phyloP scores from a whole-genome alignment of 2,888 invertebrate genomes.

The Leptopilina myrica region DNA sequence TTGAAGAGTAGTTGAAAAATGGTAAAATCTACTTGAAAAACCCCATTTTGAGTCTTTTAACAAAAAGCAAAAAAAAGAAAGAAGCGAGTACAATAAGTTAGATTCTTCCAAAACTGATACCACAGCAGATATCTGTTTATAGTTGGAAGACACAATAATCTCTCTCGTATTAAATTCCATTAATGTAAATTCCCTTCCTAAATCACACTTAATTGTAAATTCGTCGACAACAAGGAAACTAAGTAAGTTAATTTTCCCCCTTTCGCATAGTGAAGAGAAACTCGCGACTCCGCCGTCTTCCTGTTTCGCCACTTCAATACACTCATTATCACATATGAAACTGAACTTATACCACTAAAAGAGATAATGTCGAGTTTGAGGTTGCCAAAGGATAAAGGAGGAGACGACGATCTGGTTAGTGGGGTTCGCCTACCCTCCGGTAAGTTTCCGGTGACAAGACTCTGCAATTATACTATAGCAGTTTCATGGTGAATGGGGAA shows the following conservation, averaged over 20 bases:
- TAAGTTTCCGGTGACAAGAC: conserved; percentile 68
- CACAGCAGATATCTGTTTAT: background rate
- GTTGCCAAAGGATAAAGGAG: conserved; percentile 24
- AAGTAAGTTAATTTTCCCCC: conserved; percentile 34
- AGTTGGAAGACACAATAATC: conserved; percentile 12
- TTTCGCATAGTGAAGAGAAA: background rate
- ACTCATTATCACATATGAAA: conserved; percentile 39
- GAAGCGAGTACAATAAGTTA: no score
- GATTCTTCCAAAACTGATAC: background rate
- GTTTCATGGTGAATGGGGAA: conserved; percentile 54
- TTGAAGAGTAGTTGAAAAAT: no score
- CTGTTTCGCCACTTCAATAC: conserved; percentile 37
- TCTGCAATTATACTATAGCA: conserved; percentile 68
- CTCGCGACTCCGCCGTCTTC: conserved; percentile 22
- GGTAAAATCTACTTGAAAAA: no score
- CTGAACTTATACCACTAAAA: conserved; percentile 33
- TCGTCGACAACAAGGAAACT: conserved; percentile 26
- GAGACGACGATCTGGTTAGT: conserved; percentile 40
- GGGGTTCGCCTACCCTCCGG: conserved; percentile 27
- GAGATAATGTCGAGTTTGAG: conserved; percentile 36
- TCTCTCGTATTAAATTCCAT: conserved; percentile 31
- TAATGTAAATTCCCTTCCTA: conserved; percentile 23
- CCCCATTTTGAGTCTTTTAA: no score
- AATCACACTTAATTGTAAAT: conserved; percentile 35
- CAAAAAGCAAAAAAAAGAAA: no score